These are phyloP conservation scores for Whitmania pigra DNA, from an alignment of 1,140 invertebrate genomes.

Conservation along the genomic window DNA sequence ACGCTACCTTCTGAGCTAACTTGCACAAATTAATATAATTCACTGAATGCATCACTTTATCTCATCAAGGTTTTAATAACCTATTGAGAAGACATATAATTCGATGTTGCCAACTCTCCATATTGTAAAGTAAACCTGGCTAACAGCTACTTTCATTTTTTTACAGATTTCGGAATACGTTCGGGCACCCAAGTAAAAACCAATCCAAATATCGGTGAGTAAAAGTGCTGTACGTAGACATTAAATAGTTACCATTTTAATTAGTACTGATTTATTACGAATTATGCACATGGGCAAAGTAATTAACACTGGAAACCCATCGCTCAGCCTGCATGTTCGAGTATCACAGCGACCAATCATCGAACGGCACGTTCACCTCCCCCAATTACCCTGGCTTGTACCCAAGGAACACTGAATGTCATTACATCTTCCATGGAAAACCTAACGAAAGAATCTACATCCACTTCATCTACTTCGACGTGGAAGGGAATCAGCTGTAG, in stretches of 20 bases:
- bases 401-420: conserved; percentile 77
- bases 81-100: too few relatives aligned
- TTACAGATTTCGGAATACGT: conserved; percentile 32
- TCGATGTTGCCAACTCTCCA: too few relatives aligned
- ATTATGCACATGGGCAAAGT: too few relatives aligned
- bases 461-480: conserved; percentile 64
- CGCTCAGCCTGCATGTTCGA: conserved; percentile 44
- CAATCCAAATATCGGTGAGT: conserved; percentile 62
- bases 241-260: too few relatives aligned
- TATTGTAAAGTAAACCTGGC: too few relatives aligned
- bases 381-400: conserved; percentile 86
- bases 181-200: conserved; percentile 36
- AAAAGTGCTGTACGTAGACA: conserved; percentile 37
- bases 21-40: too few relatives aligned
- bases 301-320: background rate
- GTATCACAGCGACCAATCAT: conserved; percentile 55
- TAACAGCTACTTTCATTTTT: background rate
- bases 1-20: too few relatives aligned
- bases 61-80: too few relatives aligned
- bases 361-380: conserved; percentile 70
- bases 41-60: too few relatives aligned
- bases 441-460: conserved; percentile 66
- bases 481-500: conserved; percentile 7
- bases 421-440: conserved; percentile 80
- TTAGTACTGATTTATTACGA: too few relatives aligned